Evolutionary conservation across 2,113 vertebrate species (phyloP), one percentile per base, ranked within the genome.

Genomic region (Sinocyclocheilus rhinocerous): DNA sequence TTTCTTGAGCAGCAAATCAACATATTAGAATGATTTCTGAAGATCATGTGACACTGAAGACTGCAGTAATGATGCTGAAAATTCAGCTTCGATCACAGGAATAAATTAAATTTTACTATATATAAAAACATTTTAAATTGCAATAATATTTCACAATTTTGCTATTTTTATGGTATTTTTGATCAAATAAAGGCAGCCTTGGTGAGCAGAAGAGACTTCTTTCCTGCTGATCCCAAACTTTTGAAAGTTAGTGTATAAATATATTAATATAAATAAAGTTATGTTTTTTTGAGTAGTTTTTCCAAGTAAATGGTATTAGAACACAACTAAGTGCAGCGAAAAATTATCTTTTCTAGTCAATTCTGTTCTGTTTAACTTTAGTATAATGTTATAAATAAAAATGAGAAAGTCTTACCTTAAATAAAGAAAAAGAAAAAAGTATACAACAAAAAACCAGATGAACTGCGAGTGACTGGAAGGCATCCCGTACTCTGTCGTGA

Each of bases 351-450:
- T 65, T 22, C 29, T 33, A 33, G 29, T 33, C 29, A 33, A 2
- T 33, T 33, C 18, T 42, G 4, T 70, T 20, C 33, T 22, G 39
- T 70, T 12, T 22, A 4, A 12, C 8, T 73, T 50, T 29, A 33
- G 0, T 76, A 48, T 33, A 48, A 11, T 4, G 5, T 13, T 12
- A 5, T 2, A 29, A 52, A 9, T 73, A 24, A 67, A 75, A 26
- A 85, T 52, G 4, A 61, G 3, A 42, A 18, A 15, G 24, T 85
- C 93, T 92, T 75, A 99, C 98, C 98, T 97, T 96, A 99, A 97
- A 96, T 99, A 99, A 90, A 99, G 96, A 92, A 99, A 99, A 87
- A 99, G 97, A 94, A 99, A 98, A 90, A 98, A 99, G 92, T 99
- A 99, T 92, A 98, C 94, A 88, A 97, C 97, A 95, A 99, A 99